phyloP scores from a whole-genome alignment of 1,140 invertebrate genomes.

The Plutomurus gul region DNA sequence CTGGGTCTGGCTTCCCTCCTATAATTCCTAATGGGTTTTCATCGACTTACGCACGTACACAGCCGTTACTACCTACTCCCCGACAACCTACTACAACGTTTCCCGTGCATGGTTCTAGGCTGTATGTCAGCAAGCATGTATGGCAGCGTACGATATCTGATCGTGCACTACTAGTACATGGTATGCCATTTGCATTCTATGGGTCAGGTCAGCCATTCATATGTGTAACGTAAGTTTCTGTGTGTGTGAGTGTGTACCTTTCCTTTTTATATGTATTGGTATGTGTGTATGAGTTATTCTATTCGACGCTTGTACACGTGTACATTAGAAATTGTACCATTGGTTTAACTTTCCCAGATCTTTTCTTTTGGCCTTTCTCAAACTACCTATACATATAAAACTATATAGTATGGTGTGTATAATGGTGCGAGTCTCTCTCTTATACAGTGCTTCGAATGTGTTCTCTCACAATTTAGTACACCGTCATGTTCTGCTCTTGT shows the following conservation, averaged over 20 bases:
- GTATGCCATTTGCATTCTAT: neutral
- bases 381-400: neutral
- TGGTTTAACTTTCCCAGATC: neutral
- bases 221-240: no score
- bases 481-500: no score
- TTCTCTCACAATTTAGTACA: neutral
- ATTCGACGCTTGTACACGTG: neutral
- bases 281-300: neutral
- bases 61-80: no score
- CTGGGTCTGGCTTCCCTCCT: neutral
- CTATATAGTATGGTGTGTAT: neutral
- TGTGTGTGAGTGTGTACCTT: no score
- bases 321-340: constrained; percentile 4
- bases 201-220: neutral
- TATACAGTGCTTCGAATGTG: neutral
- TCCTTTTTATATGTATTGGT: no score
- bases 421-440: constrained; percentile 13
- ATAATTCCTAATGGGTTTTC: constrained; percentile 1
- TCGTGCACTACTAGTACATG: neutral
- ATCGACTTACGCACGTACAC: constrained; percentile 18
- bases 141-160: no score
- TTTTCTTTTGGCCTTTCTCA: neutral
- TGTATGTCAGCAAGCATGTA: no score
- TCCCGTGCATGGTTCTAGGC: no score
- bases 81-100: no score